Conservation (phyloP, 2,888 invertebrate genomes). For the Dolichomitus sp. region DNA sequence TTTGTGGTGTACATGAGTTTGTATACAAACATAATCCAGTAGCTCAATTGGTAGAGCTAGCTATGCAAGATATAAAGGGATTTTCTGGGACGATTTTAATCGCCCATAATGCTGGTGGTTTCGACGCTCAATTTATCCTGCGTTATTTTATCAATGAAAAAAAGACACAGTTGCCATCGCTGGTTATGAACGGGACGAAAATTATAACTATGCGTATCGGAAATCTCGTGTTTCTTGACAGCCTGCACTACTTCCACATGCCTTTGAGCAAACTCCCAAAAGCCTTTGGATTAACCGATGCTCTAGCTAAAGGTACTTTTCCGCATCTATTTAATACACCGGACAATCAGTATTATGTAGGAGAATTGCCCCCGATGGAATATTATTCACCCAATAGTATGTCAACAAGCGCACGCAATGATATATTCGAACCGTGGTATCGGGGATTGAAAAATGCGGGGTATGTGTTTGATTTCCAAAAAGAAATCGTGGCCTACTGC, state of each 20-base stretch:
- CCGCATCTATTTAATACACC: constrained; percentile 1
- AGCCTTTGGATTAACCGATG: not conserved
- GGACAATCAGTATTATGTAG: not conserved
- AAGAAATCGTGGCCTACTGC: not conserved
- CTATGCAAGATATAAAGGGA: constrained; percentile 1
- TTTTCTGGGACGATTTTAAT: constrained; percentile 15
- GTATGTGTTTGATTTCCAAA: not conserved
- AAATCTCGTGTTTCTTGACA: constrained; percentile 1
- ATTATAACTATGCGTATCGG: not conserved
- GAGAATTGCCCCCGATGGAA: not conserved
- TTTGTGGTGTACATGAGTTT: constrained; percentile 12
- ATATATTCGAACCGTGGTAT: not conserved
- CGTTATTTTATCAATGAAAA: constrained; percentile 15
- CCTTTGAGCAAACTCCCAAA: not conserved
- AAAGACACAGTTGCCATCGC: constrained; percentile 3
- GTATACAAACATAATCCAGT: constrained; percentile 32
- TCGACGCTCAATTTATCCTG: not conserved
- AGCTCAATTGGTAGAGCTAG: not conserved
- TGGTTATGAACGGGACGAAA: constrained; percentile 5
- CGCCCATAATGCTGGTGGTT: constrained; percentile 3
- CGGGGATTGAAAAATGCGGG: not conserved
- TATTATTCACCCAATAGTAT: not conserved
- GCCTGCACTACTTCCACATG: not conserved
- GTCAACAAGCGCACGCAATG: not conserved
- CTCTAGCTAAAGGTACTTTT: not conserved